Evolutionary conservation across 1,140 invertebrate genomes (phyloP).

Genomic region (Anadara kagoshimensis): DNA sequence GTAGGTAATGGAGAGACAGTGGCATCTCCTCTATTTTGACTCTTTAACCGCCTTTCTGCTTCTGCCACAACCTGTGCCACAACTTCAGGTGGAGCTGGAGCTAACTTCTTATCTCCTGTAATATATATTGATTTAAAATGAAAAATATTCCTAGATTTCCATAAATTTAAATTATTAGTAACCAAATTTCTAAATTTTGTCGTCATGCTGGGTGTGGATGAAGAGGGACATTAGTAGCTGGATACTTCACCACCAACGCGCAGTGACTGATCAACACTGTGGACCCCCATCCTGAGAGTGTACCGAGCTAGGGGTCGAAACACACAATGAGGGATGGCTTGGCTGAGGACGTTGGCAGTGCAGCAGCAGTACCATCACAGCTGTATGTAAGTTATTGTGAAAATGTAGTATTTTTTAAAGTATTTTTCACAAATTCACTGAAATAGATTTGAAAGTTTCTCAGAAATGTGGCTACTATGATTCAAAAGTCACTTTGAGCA

Average conservation of each 20-base stretch:
- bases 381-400: too few species aligned
- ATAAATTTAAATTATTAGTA: background rate
- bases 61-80: conserved; percentile 68
- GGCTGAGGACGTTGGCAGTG: background rate
- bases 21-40: conserved; percentile 2
- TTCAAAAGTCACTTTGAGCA: too few species aligned
- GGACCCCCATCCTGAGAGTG: too few species aligned
- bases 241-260: too few species aligned
- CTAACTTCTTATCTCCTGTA: conserved; percentile 60
- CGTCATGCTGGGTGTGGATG: too few species aligned
- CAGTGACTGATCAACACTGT: too few species aligned
- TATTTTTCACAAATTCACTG: too few species aligned
- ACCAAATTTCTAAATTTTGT: background rate
- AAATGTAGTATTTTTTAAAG: too few species aligned
- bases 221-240: too few species aligned
- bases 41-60: conserved; percentile 58
- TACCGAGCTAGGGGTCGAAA: too few species aligned
- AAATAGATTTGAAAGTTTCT: background rate
- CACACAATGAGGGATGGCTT: background rate
- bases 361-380: background rate
- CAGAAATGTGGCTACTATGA: background rate
- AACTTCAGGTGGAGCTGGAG: conserved; percentile 63
- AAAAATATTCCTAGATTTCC: background rate
- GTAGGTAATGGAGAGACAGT: too few species aligned
- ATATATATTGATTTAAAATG: conserved; percentile 1